Evolutionary conservation across 2,113 vertebrate species (phyloP), one percentile per base, ranked within the genome.

Genomic region (Beaufortia kweichowensis): DNA sequence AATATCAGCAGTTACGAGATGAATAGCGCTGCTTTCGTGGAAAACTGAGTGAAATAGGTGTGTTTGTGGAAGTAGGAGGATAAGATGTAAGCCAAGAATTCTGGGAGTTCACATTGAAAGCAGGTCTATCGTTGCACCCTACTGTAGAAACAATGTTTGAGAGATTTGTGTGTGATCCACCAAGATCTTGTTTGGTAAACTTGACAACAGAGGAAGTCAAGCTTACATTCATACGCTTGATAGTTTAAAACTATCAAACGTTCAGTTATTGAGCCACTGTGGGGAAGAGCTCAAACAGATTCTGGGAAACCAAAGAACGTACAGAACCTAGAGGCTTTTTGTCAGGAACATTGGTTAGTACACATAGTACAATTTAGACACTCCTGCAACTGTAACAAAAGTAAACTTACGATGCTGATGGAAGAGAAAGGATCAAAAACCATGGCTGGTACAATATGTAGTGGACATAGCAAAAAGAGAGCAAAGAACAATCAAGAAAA

Each of bases 391-490:
- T 46, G 15, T 17, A 46, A 17, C 15, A 17, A 17, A 46, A 46
- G 43, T 14, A 46, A 5, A 46, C 15, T 15, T 15, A 12, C 4
- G 3, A 71, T 23, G 60, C 48, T 56, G 77, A 35, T 17, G 50
- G n/a, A 70, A 1, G 53, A 33, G n/a, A 33, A 61, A 61, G 17
- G 65, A 68, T 53, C 28, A 78, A 14, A 77, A 72, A 9, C 55
- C 73, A 69, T 59, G 71, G 73, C 73, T 73, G 75, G 79, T 87
- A 84, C 85, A 85, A 23, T 55, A 31, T 9, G 63, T 39, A 5
- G 26, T 48, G 26, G 15, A 4, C 15, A 0, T 21, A 28, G 28
- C 33, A 71, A 26, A 61, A 31, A 61, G 64, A 55, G 29, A 53
- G 64, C 46, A 78, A 61, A 79, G 33, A 65, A 39, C 6, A 9